Evolutionary conservation across 2,797 vertebrate genomes (phyloP).

Genomic region (Toxotes lorentzi): DNA sequence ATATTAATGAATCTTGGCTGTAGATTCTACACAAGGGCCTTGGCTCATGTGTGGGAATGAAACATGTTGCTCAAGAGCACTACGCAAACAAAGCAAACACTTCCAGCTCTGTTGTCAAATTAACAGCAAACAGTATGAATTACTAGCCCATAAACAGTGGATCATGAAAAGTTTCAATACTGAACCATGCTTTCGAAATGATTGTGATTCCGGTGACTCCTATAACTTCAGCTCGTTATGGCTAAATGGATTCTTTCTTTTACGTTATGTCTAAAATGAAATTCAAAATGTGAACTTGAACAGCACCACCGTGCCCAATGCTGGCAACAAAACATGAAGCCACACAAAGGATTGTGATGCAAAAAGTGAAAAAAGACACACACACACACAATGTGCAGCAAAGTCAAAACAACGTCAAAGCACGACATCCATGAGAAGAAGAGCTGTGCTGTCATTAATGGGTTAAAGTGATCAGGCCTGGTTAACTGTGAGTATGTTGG

Average conservation of each 20-base stretch:
- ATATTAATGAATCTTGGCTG: no score
- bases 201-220: neutral
- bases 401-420: neutral
- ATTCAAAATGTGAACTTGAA: neutral
- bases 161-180: neutral
- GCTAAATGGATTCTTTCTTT: neutral
- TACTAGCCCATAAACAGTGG: neutral
- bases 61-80: neutral
- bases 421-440: neutral
- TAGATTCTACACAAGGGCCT: neutral
- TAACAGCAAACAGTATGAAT: neutral
- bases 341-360: neutral
- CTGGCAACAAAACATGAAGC: neutral
- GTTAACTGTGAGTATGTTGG: slow-evolving; percentile 24
- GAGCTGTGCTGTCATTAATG: neutral
- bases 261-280: neutral
- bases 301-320: neutral
- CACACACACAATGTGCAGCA: no score
- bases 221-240: no score
- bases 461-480: slow-evolving; percentile 20
- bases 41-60: no score
- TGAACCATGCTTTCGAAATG: neutral
- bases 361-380: neutral
- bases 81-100: neutral
- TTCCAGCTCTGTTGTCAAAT: neutral